Base-by-base conservation (phyloP, 2,888 invertebrate genomes). In the Ellobium chinense region DNA sequence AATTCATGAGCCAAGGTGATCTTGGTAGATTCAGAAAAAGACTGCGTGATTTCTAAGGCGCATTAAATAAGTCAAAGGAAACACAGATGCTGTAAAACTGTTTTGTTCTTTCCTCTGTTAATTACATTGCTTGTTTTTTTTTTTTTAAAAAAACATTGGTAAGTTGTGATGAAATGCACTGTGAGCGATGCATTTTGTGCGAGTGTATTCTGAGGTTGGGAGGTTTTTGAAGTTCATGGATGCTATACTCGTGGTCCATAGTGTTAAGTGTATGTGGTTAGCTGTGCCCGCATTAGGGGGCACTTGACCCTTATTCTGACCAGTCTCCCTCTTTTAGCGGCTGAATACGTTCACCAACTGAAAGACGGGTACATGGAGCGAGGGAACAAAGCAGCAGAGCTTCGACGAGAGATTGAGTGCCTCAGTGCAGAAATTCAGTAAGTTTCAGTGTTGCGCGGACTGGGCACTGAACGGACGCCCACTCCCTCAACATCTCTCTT, bases 311-410 rank as follows among this genome's bases (percentile, higher is more conserved):
- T 68, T 74, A 80, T 82, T 83, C 84, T 84, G 78, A 84, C 84
- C 54, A 82, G 73, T 84, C 83, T 84, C 84, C 84, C 80, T 81
- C 82, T 82, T 84, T 81, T 84, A 84, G 84, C 84, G 75, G 82
- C 84, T 76, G 84, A 83, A 76, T 82, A 83, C 82, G 68, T 81
- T 80, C 82, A 74, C 78, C 82, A 82, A 66, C 80, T 83, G 80
- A 83, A 83, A 78, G 83, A 80, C 78, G 84, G 77, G 46, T 70
- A 72, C 63, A 69, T 62, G 73, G 83, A 83, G 72, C 82, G 80
- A 74, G 84, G 81, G 78, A 83, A 78, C 68, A 72, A 82, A 80
- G 68, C 72, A 39, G 77, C 76, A 58, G 66, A 73, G 21, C 83
- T 84, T 58, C 84, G 83, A 66, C 83, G 75, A 56, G 82, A 84